Evolutionary conservation across 2,113 vertebrate genomes (phyloP), one percentile per base, ranked within the genome.

Genomic region (Platichthys flesus): DNA sequence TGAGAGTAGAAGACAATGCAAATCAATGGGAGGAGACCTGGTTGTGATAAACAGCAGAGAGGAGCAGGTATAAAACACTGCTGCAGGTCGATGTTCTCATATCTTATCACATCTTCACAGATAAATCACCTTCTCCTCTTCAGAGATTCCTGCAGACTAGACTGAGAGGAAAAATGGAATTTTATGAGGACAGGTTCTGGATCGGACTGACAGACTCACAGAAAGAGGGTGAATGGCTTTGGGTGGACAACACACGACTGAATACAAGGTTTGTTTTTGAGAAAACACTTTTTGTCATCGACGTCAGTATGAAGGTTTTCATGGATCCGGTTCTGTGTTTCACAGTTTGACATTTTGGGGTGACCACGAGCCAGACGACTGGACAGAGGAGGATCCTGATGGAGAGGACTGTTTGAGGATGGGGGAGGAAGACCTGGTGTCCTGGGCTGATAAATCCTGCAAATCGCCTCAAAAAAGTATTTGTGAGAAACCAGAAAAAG

Each of bases 341-440:
- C 23, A 51, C 5, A 88, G 72, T 2, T 47, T 65, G 55, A 18
- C 0, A 0, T 89, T 85, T 26, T 92, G 90, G 89, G 0, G 0
- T 0, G 0, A 0, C 0, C 0, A 0, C 0, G 54, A 93, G 40
- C 88, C 88, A 0, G 81, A 90, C 35, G 1, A 92, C 66, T 65
- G 58, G 68, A 0, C 0, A 0, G 0, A 0, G 0, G 0, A 12
- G 5, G 0, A 76, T 16, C 0, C 1, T 9, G 51, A 59, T 0
- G 88, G 65, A n/a, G 67, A 93, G 65, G 47, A 92, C 84, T 92
- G 91, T 66, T 84, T 18, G 28, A 63, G 67, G 52, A 85, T 85
- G 55, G 86, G 76, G 9, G 66, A 74, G 37, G 0, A 0, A 3
- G 1, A 0, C 0, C 5, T 15, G 3, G 70, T 28, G 0, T 3